Evolutionary conservation across 2,113 vertebrate species (phyloP).

Genomic region (Eleginops maclovinus): DNA sequence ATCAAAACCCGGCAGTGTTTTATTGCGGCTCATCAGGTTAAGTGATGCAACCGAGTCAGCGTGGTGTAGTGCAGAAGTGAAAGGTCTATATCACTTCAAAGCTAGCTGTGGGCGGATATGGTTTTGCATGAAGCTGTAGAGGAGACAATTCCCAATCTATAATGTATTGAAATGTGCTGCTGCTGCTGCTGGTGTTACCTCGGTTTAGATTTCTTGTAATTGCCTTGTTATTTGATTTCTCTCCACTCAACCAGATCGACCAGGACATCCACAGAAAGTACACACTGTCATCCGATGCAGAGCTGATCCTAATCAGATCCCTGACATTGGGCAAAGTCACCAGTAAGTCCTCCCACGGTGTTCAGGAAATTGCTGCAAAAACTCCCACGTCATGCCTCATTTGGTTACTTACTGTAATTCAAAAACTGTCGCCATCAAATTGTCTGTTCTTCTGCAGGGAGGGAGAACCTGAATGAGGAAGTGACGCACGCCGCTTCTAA

Average conservation of each 20-base stretch:
- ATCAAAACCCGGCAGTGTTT: constrained; percentile 26
- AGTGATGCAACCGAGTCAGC: constrained; percentile 50
- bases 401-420: background rate
- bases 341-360: constrained; percentile 82
- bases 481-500: constrained; percentile 85
- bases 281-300: constrained; percentile 89
- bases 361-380: background rate
- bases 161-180: constrained; percentile 55
- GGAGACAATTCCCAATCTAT: constrained; percentile 61
- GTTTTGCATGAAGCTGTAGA: constrained; percentile 39
- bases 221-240: constrained; percentile 79
- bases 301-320: constrained; percentile 90
- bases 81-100: constrained; percentile 48
- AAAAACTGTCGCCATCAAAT: background rate
- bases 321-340: constrained; percentile 93
- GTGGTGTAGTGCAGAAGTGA: background rate
- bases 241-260: constrained; percentile 88
- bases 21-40: constrained; percentile 44
- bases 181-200: constrained; percentile 43
- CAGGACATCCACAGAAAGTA: constrained; percentile 90
- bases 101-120: constrained; percentile 43
- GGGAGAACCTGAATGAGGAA: constrained; percentile 83
- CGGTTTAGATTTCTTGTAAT: constrained; percentile 75
- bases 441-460: constrained; percentile 81
- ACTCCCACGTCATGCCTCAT: background rate